Base-by-base conservation (phyloP, 2,888 invertebrate species). In the Eugnorisma glareosa region DNA sequence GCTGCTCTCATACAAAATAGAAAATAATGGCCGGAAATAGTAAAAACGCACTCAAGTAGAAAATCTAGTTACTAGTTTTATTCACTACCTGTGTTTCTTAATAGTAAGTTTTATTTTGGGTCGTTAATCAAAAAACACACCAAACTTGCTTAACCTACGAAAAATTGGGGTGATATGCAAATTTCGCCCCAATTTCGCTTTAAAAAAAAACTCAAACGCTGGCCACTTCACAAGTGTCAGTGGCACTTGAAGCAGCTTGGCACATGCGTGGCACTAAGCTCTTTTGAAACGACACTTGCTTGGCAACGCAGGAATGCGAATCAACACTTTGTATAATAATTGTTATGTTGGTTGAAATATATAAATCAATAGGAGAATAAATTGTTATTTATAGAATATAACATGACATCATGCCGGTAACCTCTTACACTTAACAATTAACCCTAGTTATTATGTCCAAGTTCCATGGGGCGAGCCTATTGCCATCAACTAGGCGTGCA, bases 211-310 rank as follows among this genome's bases (percentile, higher is more conserved):
- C 2, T n/a, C 28, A 67, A 67, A 24, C 54, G 66, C 15, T n/a
- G 35, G 18, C 59, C 51, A 64, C 57, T 79, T 68, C 21, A 35
- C n/a, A n/a, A 51, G 57, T 21, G 69, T 48, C 51, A 15, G 51
- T 15, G 40, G 24, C 57, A 69, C 82, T 67, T 63, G 40, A 64
- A 57, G 15, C 13, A 28, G 28, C 82, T 72, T 81, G 81, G 31
- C 75, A 67, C 2, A 18, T 75, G 75, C 81, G 81, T 81, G 76
- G 31, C 82, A 67, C 2, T 67, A 61, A 73, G 70, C 85, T 70
- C 57, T 63, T 63, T 43, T 71, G 71, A 68, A 35, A 54, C 5
- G 75, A 35, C 85, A 72, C 75, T 51, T 54, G 70, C 35, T 59
- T 28, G 63, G 4, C 21, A 18, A 35, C 57, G 13, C 10, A 37